Evolutionary conservation across 2,888 invertebrate species (phyloP), one percentile per base, ranked within the genome.

Genomic region (Diarsia dahlii): DNA sequence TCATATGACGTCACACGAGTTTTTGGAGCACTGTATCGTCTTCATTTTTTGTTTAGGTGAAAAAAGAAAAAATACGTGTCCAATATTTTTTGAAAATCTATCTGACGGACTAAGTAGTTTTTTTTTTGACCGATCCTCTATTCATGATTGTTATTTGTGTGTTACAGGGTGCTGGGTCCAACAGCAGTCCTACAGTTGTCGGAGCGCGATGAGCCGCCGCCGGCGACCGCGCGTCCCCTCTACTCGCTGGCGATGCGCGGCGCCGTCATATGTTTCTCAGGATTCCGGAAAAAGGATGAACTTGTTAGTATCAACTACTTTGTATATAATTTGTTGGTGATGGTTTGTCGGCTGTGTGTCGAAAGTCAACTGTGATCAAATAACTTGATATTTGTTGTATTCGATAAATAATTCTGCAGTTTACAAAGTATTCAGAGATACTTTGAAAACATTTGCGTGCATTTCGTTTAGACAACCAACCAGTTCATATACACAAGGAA

Each of bases 201-300:
- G 78, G 97, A 97, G 89, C 97, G 97, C 92, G 98, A 98, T 92
- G 97, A 97, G 87, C 96, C 99, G 88, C 98, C 98, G 70, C 97
- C 97, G 88, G 97, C 97, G 90, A 98, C 97, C 94, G 96, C 97
- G 79, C 97, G 99, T 82, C 99, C 99, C 77, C 97, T 99, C 91
- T 99, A 98, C 96, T 98, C 98, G 94, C 97, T 98, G 90, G 97
- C 98, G 78, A 99, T 99, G 99, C 97, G 97, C 89, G 98, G 98
- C 84, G 97, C 98, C 71, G 98, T 99, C 90, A 98, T 99, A 87
- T 99, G 99, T 95, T 99, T 99, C 95, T 99, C 99, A 78, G 99
- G 99, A 78, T 99, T 99, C 95, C 97, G 98, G 89, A 98, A 98
- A 93, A 98, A 98, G 93, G 98, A 98, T 94, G 98, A 99, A 96